Evolutionary conservation across 2,113 vertebrate species (phyloP).

Genomic region (Aldabrachelys gigantea): DNA sequence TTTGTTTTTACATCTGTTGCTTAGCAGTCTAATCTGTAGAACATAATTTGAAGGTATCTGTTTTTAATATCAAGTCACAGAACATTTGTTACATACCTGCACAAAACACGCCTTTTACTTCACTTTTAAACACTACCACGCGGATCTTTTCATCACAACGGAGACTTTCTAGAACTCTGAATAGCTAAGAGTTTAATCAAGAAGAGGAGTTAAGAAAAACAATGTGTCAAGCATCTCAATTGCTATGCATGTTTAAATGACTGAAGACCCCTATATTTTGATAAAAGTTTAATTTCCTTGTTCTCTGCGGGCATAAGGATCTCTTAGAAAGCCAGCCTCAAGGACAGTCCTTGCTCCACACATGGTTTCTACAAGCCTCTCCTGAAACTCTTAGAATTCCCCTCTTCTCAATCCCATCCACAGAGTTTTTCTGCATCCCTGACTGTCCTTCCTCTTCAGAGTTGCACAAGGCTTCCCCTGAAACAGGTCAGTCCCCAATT

Average conservation of each 20-base stretch:
- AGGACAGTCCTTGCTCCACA: not conserved
- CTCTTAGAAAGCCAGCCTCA: not conserved
- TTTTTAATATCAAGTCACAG: not conserved
- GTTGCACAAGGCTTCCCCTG: not conserved
- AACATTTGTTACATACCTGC: constrained; percentile 83
- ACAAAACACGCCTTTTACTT: constrained; percentile 92
- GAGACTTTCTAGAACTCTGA: constrained; percentile 81
- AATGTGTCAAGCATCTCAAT: not conserved
- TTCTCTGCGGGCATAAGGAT: not conserved
- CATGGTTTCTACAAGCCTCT: not conserved
- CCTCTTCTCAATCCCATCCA: not conserved
- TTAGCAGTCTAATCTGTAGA: not conserved
- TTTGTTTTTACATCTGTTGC: not conserved
- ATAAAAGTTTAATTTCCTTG: rapidly evolving
- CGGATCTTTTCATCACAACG: constrained; percentile 80
- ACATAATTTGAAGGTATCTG: not conserved
- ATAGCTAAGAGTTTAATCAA: constrained; percentile 79
- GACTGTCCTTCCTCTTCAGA: not conserved
- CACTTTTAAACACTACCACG: constrained; percentile 90
- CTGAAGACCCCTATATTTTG: not conserved
- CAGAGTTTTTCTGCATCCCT: not conserved
- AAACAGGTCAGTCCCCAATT: not conserved
- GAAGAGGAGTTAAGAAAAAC: not conserved
- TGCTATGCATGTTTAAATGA: not conserved
- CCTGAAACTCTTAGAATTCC: not conserved